Evolutionary conservation across 2,888 invertebrate genomes (phyloP), one percentile per base, ranked within the genome.

Genomic region (Andrena fulva): DNA sequence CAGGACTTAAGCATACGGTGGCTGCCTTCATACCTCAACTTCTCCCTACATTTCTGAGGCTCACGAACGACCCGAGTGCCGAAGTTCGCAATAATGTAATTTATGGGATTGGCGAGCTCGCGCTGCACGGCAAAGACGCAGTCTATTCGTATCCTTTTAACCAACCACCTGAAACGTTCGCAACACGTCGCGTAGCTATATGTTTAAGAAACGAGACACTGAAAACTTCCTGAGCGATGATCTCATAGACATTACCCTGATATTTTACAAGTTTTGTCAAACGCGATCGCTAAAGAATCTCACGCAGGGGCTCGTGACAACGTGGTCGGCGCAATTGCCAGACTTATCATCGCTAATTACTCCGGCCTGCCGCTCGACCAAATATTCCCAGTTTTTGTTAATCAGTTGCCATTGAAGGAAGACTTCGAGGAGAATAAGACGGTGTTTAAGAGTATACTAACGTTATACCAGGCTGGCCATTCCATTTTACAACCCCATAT

Each of bases 61-160:
- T 96, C 66, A 94, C 96, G 1, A 94, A 94, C 71, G 97, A 97
- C 93, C 91, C 95, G 0, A 96, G 96, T 87, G 95, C 96, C 67
- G 97, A 97, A 92, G 96, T 97, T 0, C 95, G 97, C 71, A 97
- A 97, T 91, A 97, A 97, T 94, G 95, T 97, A 0, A 96, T 96
- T 64, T 97, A 95, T 92, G 97, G 96, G 24, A 94, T 97, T 66
- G 97, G 97, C 2, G 97, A 97, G 91, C 94, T 97, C 90, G 96
- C 96, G 60, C 93, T 96, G 16, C 95, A 96, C 92, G 96, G 96
- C 68, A 96, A 95, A 92, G 96, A 96, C 64, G 94, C 95, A 79
- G 94, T 96, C 79, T 96, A 95, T 90, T 94, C 95, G 96, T 96
- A 95, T 95, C 95, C 95, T 94, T 94, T 90, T 66, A 27, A 72